Conservation (phyloP, 2,797 vertebrate species). For the Lepus townsendii region DNA sequence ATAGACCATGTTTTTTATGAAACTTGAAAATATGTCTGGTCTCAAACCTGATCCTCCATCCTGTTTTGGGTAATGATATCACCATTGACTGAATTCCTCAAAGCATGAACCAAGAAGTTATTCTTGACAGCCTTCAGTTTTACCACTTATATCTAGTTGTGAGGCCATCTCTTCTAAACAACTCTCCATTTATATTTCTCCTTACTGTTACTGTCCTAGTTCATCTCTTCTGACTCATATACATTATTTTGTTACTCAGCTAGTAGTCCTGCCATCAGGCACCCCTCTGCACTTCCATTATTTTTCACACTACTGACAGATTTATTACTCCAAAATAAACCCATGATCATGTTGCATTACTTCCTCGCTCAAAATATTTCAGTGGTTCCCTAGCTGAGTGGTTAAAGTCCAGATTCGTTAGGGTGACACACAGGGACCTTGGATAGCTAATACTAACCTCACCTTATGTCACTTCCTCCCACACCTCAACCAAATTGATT, state of each 20-base stretch:
- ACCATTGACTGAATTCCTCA: slow-evolving; percentile 60
- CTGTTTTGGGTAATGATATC: slow-evolving; percentile 54
- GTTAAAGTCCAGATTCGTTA: slow-evolving; percentile 47
- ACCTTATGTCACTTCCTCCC: not conserved
- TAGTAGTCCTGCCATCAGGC: slow-evolving; percentile 64
- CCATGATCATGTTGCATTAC: slow-evolving; percentile 52
- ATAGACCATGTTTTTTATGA: slow-evolving; percentile 60
- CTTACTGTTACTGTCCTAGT: not conserved
- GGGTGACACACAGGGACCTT: slow-evolving; percentile 5
- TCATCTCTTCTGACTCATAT: slow-evolving; percentile 47
- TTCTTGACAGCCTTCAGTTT: slow-evolving; percentile 54
- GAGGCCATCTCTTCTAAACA: not conserved
- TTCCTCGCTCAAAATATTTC: slow-evolving; percentile 77
- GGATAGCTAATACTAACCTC: slow-evolving; percentile 15
- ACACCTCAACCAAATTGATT: not conserved
- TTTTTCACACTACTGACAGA: slow-evolving; percentile 74
- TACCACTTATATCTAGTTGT: not conserved
- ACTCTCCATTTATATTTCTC: not conserved
- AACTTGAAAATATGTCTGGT: slow-evolving; percentile 43
- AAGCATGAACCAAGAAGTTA: slow-evolving; percentile 51
- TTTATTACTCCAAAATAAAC: slow-evolving; percentile 75
- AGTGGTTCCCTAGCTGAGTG: slow-evolving; percentile 38
- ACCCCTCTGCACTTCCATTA: slow-evolving; percentile 55
- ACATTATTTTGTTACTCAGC: slow-evolving; percentile 62
- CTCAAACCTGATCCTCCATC: slow-evolving; percentile 30